These are phyloP conservation scores for Micromussa lordhowensis DNA, from an alignment of 92 coral and sea anemone species.

Conservation along the genomic window DNA sequence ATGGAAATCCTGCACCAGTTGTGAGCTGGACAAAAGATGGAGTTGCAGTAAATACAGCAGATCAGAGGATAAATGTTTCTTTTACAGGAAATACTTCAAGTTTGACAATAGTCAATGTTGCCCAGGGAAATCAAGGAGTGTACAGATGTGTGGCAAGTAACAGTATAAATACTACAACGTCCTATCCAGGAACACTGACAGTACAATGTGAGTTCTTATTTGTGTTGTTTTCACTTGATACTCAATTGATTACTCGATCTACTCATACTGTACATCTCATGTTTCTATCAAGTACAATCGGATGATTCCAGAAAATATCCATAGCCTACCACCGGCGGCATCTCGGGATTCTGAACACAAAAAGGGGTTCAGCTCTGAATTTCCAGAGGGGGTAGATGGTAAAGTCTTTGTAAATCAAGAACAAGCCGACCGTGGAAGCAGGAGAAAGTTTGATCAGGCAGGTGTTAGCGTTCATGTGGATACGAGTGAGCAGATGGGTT, in stretches of 20 bases:
- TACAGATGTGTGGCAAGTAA: conserved; percentile 39
- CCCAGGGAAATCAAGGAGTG: conserved; percentile 24
- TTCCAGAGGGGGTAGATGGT: no score
- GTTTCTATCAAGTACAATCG: no score
- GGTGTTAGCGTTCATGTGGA: no score
- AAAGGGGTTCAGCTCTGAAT: no score
- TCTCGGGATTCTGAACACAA: no score
- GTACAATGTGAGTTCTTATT: conserved; percentile 2
- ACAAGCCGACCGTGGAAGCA: no score
- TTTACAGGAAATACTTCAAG: background rate
- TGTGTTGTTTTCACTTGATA: background rate
- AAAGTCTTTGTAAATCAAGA: no score
- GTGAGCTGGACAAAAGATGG: conserved; percentile 47
- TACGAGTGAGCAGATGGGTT: no score
- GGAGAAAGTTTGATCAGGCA: no score
- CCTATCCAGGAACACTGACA: conserved; percentile 8
- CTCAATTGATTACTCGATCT: background rate
- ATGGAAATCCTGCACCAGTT: conserved; percentile 46
- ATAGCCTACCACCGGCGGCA: no score
- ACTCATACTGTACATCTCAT: no score
- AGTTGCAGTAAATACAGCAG: background rate
- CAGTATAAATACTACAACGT: background rate
- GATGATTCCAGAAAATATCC: no score
- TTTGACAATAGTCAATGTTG: conserved; percentile 19
- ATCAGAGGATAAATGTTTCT: background rate